Percentiles rank a stretch among this genome's conserved stretches.
These are phyloP conservation scores for Drosophila fungiperda DNA, from an alignment of 2,888 invertebrate genomes.

Conservation along the genomic window DNA sequence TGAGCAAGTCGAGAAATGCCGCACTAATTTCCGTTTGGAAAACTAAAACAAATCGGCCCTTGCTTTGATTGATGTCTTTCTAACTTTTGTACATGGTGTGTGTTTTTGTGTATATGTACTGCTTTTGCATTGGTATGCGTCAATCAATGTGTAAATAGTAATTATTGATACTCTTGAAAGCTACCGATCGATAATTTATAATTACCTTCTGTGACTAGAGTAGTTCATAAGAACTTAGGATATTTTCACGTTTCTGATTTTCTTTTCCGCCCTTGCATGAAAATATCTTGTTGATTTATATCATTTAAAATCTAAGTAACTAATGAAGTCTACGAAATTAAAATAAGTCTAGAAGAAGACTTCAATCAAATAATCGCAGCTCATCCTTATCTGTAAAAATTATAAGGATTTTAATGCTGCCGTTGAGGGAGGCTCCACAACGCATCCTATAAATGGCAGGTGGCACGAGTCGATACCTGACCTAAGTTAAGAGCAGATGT, in stretches of 20 bases:
- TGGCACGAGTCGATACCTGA: constrained; percentile 6
- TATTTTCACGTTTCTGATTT: background rate
- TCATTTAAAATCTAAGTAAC: background rate
- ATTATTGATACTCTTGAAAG: constrained; percentile 1
- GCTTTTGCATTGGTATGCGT: constrained; percentile 2
- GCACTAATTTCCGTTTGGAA: constrained; percentile 39
- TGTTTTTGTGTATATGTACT: background rate
- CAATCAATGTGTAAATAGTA: background rate
- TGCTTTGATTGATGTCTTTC: constrained; percentile 39
- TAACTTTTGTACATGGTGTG: background rate
- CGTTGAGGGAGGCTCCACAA: constrained; percentile 15
- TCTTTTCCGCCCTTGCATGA: background rate
- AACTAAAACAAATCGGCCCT: constrained; percentile 13
- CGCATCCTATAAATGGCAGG: constrained; percentile 14
- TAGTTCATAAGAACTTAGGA: background rate
- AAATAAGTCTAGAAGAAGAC: background rate
- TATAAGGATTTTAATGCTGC: background rate
- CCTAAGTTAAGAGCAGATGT: constrained; percentile 30
- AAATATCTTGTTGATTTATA: background rate
- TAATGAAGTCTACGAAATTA: background rate
- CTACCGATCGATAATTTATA: background rate
- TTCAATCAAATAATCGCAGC: background rate
- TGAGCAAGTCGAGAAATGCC: background rate
- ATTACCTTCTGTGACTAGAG: background rate
- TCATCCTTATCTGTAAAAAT: background rate